Evolutionary conservation across 2,888 invertebrate species (phyloP).

Genomic region (Petrolisthes manimaculis): DNA sequence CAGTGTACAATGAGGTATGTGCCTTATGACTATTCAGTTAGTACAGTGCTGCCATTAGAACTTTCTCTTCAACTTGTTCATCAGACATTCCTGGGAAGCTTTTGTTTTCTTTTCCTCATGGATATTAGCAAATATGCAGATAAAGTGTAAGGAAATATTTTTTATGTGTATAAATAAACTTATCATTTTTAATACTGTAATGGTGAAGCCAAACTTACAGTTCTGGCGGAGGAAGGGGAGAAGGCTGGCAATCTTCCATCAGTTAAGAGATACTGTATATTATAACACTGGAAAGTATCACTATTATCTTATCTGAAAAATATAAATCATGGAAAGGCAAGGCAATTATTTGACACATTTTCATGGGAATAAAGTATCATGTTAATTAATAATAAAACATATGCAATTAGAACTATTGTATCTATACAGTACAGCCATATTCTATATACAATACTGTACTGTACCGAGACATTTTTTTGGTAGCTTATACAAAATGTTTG

Average conservation of each 20-base stretch:
- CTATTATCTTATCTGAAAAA: slow-evolving; percentile 2
- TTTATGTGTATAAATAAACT: neutral
- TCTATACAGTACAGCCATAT: neutral
- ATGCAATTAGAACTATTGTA: neutral
- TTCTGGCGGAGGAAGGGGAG: neutral
- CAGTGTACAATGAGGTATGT: too few relatives aligned
- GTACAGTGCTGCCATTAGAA: too few relatives aligned
- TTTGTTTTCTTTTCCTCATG: neutral
- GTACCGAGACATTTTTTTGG: too few relatives aligned
- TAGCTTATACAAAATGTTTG: too few relatives aligned
- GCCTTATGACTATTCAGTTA: too few relatives aligned
- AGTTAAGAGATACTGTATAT: neutral
- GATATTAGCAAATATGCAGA: neutral
- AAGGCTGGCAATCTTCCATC: neutral
- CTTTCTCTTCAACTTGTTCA: too few relatives aligned
- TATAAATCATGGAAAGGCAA: neutral
- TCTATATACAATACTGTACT: too few relatives aligned
- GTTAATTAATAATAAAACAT: neutral
- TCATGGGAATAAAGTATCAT: neutral
- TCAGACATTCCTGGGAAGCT: neutral
- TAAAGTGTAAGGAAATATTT: neutral
- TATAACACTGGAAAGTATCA: slow-evolving; percentile 1
- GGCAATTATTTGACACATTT: neutral
- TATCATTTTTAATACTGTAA: slow-evolving; percentile 6
- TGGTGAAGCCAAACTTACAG: slow-evolving; percentile 13